phyloP scores from a whole-genome alignment of 2,113 vertebrate genomes.

The Thryonomys swinderianus region DNA sequence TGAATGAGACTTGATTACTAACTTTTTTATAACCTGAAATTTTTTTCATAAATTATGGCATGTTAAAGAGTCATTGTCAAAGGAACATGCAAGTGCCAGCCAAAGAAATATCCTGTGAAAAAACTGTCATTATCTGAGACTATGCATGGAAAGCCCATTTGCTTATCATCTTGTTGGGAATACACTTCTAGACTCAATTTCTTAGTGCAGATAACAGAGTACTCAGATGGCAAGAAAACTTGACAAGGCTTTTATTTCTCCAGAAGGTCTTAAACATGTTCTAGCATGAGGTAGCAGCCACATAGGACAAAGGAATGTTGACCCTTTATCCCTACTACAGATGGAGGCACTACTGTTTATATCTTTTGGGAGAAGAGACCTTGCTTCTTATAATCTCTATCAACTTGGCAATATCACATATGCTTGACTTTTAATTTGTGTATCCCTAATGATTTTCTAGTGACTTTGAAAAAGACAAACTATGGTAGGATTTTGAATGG shows the following conservation, averaged over 20 bases:
- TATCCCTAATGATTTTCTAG: slow-evolving; percentile 9
- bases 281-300: too few species aligned
- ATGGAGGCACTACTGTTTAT: too few species aligned
- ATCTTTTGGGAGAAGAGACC: too few species aligned
- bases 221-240: too few species aligned
- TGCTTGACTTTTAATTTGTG: slow-evolving; percentile 1
- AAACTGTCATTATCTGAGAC: neutral
- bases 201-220: too few species aligned
- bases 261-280: too few species aligned
- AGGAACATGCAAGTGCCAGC: neutral
- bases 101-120: neutral
- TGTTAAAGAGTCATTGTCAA: neutral
- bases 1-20: neutral
- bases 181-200: too few species aligned
- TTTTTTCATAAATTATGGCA: neutral
- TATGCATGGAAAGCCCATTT: neutral
- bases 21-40: neutral
- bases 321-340: too few species aligned
- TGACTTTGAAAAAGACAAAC: neutral
- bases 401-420: neutral
- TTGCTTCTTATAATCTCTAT: neutral
- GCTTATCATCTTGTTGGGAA: neutral
- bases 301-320: too few species aligned
- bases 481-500: neutral
- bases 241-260: too few species aligned